A percentile compares a stretch with the other conserved stretches of the same genome.
These are phyloP conservation scores for Mirza zaza DNA, from an alignment of 2,113 vertebrate species.

Conservation along the genomic window DNA sequence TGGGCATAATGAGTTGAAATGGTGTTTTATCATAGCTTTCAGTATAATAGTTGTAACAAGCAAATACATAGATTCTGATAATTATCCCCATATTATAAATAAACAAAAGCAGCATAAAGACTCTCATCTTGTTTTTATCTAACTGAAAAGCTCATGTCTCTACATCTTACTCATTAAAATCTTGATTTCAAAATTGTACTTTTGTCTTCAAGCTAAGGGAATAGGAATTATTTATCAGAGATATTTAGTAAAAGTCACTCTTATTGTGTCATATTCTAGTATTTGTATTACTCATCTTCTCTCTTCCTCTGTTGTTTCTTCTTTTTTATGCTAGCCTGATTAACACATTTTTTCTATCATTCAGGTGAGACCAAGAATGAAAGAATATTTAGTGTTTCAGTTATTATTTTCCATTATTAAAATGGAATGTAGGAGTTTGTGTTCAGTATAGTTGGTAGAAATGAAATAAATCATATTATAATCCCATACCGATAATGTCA, in stretches of 20 bases:
- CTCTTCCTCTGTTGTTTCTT: background rate
- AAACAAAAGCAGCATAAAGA: background rate
- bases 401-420: background rate
- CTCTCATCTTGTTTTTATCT: background rate
- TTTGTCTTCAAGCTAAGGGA: background rate
- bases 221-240: background rate
- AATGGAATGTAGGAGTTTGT: background rate
- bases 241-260: background rate
- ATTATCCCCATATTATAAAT: constrained; percentile 11
- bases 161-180: background rate
- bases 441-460: background rate
- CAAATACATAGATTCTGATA: background rate
- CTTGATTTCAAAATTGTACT: background rate
- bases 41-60: background rate
- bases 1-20: background rate
- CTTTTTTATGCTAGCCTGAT: background rate
- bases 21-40: background rate
- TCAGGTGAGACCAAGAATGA: constrained; percentile 20
- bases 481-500: background rate
- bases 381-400: background rate
- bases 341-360: background rate
- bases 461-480: constrained; percentile 18
- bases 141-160: background rate
- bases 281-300: background rate
- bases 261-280: background rate